phyloP scores from a whole-genome alignment of 2,888 invertebrate genomes.

The Zaprionus bogoriensis region DNA sequence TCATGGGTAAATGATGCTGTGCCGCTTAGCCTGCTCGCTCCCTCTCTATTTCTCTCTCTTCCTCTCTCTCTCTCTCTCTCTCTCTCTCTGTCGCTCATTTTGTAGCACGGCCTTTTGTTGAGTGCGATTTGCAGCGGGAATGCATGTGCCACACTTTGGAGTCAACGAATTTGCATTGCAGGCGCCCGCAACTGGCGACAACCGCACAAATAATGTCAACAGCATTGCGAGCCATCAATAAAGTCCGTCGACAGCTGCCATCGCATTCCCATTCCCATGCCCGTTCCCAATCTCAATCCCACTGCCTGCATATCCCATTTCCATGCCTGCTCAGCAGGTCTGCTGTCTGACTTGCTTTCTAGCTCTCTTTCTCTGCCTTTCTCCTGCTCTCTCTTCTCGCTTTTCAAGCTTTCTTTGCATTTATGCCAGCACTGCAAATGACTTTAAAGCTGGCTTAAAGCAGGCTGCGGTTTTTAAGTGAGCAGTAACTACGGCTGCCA shows the following conservation, averaged over 20 bases:
- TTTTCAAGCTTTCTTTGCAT: slow-evolving; percentile 5
- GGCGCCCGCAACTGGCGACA: slow-evolving; percentile 56
- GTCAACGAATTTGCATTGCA: slow-evolving; percentile 67
- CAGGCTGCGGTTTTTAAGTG: neutral
- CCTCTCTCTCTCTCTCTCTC: neutral
- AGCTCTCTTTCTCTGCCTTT: neutral
- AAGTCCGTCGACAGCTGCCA: slow-evolving; percentile 48
- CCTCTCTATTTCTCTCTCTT: neutral
- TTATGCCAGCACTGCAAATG: slow-evolving; percentile 27
- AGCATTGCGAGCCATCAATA: slow-evolving; percentile 71
- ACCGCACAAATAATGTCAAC: slow-evolving; percentile 73
- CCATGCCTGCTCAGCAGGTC: neutral
- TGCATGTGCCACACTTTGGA: slow-evolving; percentile 55
- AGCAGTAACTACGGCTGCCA: neutral
- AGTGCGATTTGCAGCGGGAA: slow-evolving; percentile 18
- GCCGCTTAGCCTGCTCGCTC: slow-evolving; percentile 17
- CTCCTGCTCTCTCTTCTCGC: neutral
- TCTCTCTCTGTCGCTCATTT: neutral
- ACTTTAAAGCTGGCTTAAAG: slow-evolving; percentile 31
- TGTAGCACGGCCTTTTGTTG: slow-evolving; percentile 28
- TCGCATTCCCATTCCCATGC: slow-evolving; percentile 23
- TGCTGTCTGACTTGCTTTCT: neutral
- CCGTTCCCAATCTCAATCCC: neutral
- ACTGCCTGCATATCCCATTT: neutral
- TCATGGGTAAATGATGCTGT: slow-evolving; percentile 59